Evolutionary conservation across 1,140 invertebrate genomes (phyloP).

Genomic region (Andrena cerasifolii): DNA sequence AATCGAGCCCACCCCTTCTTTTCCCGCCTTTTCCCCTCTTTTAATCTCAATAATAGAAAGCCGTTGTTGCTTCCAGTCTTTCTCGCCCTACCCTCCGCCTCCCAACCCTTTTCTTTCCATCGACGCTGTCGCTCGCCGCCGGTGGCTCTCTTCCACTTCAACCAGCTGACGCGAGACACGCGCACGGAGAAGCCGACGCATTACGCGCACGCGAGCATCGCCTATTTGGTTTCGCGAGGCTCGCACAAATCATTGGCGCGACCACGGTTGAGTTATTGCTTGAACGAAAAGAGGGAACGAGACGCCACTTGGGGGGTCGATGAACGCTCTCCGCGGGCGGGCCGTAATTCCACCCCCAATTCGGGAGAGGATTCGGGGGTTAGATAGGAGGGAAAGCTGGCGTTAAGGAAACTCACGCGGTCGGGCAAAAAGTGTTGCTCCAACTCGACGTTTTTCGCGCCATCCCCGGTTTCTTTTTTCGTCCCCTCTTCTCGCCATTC

Average conservation of each 20-base stretch:
- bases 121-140: neutral
- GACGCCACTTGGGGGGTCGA: neutral
- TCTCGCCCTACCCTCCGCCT: constrained; percentile 33
- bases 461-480: neutral
- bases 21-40: constrained; percentile 14
- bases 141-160: constrained; percentile 19
- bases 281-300: neutral
- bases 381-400: too few species aligned
- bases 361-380: neutral
- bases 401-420: neutral
- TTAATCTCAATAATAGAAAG: constrained; percentile 20
- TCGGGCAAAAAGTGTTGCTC: neutral
- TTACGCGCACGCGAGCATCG: neutral
- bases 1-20: constrained; percentile 4
- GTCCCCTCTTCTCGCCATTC: constrained; percentile 17
- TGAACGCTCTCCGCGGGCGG: neutral
- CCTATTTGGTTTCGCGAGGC: neutral
- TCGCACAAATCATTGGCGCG: constrained; percentile 21
- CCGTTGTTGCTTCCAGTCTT: constrained; percentile 43
- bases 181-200: too few species aligned
- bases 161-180: neutral
- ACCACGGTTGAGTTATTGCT: constrained; percentile 14
- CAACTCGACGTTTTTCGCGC: neutral
- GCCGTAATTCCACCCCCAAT: neutral
- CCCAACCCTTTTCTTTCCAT: neutral